Conservation (phyloP, 1,140 invertebrate species). For the Zeugodacus cucurbitae region DNA sequence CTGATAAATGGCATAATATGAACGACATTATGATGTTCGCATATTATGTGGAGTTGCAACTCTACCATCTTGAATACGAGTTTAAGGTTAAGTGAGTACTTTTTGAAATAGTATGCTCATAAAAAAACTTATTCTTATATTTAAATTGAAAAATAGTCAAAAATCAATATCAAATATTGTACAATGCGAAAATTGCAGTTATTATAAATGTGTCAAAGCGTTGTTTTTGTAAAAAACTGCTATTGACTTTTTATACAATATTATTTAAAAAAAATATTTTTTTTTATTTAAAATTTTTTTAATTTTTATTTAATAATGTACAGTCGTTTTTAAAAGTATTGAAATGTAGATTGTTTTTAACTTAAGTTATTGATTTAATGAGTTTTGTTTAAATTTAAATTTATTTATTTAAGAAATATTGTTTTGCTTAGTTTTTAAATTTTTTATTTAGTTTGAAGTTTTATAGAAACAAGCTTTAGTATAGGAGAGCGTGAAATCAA, state of each 20-base stretch:
- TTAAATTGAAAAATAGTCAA: slow-evolving; percentile 13
- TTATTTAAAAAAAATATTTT: neutral
- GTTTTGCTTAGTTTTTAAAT: neutral
- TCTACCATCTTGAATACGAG: slow-evolving; percentile 65
- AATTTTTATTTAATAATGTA: too few species aligned
- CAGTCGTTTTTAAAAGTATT: neutral
- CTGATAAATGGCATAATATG: slow-evolving; percentile 44
- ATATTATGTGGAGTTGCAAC: slow-evolving; percentile 67
- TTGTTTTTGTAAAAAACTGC: slow-evolving; percentile 1
- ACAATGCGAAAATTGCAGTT: neutral
- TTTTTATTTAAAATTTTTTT: neutral
- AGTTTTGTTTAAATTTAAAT: neutral
- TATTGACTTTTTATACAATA: neutral
- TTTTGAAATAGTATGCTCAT: neutral
- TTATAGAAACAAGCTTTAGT: neutral
- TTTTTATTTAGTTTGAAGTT: neutral
- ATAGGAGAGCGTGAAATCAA: neutral
- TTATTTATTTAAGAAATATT: neutral
- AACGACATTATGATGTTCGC: slow-evolving; percentile 43
- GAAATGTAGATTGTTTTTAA: neutral
- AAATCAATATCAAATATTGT: neutral
- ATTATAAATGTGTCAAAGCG: neutral
- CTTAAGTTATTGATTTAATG: neutral
- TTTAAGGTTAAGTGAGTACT: slow-evolving; percentile 39
- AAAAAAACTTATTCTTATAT: neutral